Base-by-base conservation (phyloP, 1,140 invertebrate genomes). In the Brachionus plicatilis region DNA sequence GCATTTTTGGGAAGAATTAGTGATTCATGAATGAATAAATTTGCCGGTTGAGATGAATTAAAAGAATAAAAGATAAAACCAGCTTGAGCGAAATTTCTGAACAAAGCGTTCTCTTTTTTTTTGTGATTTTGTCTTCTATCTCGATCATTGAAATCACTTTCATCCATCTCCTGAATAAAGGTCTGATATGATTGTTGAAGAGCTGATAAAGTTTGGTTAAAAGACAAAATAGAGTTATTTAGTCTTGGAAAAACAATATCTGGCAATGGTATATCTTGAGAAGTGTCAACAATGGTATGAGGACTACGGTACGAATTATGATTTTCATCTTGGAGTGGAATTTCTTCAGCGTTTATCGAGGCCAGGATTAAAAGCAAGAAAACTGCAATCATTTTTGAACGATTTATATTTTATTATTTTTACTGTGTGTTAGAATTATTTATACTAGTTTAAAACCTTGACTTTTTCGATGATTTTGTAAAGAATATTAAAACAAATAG, bases 1-100 rank as follows among this genome's bases (percentile, higher is more conserved):
- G 12, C 9, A 72, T 37, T 43, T 41, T 72, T 72, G 12, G 37
- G 17, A 2, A 72, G 17, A 72, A 41, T 72, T 3, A 72, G 45
- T 20, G 68, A 72, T 43, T 72, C 68, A 43, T 72, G 68, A 41
- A 20, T 43, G 33, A 72, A 72, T 20, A 20, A 41, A 72, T 9
- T 72, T 20, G 17, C 37, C 7, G 17, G 33, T 7, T 72, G 68
- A 7, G 68, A 37, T 41, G 17, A 37, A 43, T 72, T 72, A 8
- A 72, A 20, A 3, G 68, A 72, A 72, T 72, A 72, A 43, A 72
- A 72, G 20, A 72, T 43, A 17, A 72, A 72, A 41, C 68, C 68
- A 72, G n/a, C 14, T 72, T 72, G 68, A 7, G 68, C 68, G 45
- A 72, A 72, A 41, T 41, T 41, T n/a, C 17, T 20, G 7, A 11